Percentiles rank a stretch among this genome's conserved stretches.
These are phyloP conservation scores for Vultur gryphus DNA, from an alignment of 2,797 vertebrate genomes.

Conservation along the genomic window DNA sequence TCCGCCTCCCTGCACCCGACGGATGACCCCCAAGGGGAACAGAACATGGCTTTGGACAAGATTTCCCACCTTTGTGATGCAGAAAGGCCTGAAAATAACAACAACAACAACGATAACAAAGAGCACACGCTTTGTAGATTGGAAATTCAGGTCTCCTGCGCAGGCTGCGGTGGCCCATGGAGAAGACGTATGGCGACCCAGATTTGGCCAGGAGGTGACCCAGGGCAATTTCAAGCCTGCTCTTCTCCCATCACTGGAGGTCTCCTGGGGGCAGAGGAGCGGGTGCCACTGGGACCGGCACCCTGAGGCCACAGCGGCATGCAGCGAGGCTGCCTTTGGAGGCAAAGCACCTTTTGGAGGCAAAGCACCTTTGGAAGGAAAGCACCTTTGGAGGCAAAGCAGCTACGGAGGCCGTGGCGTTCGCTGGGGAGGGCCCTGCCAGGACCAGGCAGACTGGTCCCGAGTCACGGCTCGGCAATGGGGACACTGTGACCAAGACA, in stretches of 20 bases:
- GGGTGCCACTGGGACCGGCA: neutral
- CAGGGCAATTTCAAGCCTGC: neutral
- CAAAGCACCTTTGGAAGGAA: constrained; percentile 18
- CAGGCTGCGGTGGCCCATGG: neutral
- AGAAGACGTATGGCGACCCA: neutral
- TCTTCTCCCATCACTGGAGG: neutral
- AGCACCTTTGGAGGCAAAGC: constrained; percentile 19
- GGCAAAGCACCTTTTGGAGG: neutral
- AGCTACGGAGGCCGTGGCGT: rapidly evolving
- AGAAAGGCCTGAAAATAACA: neutral
- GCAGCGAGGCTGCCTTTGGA: neutral
- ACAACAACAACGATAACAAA: neutral
- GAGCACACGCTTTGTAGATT: neutral
- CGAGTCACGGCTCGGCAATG: rapidly evolving
- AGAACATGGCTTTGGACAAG: neutral
- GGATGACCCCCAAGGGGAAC: neutral
- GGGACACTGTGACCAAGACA: neutral
- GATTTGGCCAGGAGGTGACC: neutral
- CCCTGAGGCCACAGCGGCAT: neutral
- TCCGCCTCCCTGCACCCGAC: neutral
- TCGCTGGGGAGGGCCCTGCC: neutral
- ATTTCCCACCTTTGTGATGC: neutral
- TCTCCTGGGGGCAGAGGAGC: neutral
- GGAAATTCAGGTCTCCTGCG: neutral
- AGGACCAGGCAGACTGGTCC: neutral